Evolutionary conservation across 2,113 vertebrate species (phyloP).

Genomic region (Hyla sarda): DNA sequence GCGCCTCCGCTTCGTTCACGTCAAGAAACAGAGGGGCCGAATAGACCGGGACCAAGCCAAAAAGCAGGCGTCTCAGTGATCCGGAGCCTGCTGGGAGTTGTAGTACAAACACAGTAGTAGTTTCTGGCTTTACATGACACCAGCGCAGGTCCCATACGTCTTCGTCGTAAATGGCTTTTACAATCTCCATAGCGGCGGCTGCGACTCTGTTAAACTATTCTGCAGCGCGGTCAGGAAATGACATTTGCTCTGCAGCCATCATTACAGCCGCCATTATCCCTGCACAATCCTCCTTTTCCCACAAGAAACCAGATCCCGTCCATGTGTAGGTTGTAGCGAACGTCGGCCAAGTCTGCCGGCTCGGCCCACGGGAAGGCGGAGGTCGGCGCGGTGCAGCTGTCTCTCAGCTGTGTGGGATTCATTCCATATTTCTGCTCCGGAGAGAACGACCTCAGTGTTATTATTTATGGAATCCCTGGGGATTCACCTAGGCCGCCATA

Average conservation of each 20-base stretch:
- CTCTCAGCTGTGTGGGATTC: conserved; percentile 11
- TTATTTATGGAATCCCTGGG: not conserved
- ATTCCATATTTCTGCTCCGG: not conserved
- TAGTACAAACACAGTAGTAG: no score
- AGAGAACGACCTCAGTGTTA: not conserved
- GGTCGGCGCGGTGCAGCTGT: conserved; percentile 2
- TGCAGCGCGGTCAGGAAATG: conserved; percentile 24
- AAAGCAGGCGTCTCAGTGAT: no score
- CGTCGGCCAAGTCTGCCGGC: not conserved
- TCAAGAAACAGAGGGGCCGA: no score
- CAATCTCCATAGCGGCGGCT: no score
- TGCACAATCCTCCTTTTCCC: conserved; percentile 30
- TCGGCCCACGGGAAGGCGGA: not conserved
- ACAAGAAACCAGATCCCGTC: conserved; percentile 33
- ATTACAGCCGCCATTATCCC: not conserved
- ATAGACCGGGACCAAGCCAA: no score
- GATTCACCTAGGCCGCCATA: not conserved
- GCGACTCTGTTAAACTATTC: not conserved
- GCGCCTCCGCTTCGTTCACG: no score
- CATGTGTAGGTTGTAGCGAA: conserved; percentile 28
- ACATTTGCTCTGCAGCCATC: not conserved
- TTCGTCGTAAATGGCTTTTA: not conserved
- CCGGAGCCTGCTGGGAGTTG: no score
- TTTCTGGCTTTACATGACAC: no score
- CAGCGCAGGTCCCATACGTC: no score